Evolutionary conservation across 2,113 vertebrate genomes (phyloP).

Genomic region (Phrynosoma blainvillii): DNA sequence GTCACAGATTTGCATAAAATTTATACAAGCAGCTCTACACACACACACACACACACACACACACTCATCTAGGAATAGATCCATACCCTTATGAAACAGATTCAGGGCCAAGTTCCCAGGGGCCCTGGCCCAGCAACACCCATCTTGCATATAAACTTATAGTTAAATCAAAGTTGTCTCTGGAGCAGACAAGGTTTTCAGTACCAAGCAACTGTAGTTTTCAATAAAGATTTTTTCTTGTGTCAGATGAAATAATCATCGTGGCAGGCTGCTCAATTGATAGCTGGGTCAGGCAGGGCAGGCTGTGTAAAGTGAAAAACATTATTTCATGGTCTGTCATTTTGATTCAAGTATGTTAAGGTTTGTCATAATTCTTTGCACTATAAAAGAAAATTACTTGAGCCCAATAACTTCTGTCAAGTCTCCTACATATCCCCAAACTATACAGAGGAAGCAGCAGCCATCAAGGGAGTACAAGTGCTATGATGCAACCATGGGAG

Average conservation of each 20-base stretch:
- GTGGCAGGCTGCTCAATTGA: constrained; percentile 58
- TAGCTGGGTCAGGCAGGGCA: constrained; percentile 50
- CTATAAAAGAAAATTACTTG: constrained; percentile 50
- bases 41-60: too few relatives aligned
- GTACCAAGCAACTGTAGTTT: constrained; percentile 34
- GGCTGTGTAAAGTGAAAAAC: constrained; percentile 48
- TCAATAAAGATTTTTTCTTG: constrained; percentile 52
- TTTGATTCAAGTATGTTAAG: constrained; percentile 62
- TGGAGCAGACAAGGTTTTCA: constrained; percentile 22
- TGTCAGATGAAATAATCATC: constrained; percentile 60
- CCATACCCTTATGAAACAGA: too few relatives aligned
- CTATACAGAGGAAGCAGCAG: neutral
- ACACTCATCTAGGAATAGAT: neutral
- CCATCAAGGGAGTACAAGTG: neutral
- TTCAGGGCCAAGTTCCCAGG: too few relatives aligned
- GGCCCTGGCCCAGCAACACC: neutral
- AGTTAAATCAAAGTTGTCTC: constrained; percentile 33
- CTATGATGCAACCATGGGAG: neutral
- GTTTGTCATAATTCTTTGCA: constrained; percentile 47
- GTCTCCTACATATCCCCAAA: neutral
- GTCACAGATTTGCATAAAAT: neutral
- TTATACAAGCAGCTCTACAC: neutral
- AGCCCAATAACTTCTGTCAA: constrained; percentile 46
- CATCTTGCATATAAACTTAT: neutral
- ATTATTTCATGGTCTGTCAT: constrained; percentile 70